Evolutionary conservation across 2,888 invertebrate genomes (phyloP), one percentile per base, ranked within the genome.

Genomic region (Mimumesa dahlbomi): DNA sequence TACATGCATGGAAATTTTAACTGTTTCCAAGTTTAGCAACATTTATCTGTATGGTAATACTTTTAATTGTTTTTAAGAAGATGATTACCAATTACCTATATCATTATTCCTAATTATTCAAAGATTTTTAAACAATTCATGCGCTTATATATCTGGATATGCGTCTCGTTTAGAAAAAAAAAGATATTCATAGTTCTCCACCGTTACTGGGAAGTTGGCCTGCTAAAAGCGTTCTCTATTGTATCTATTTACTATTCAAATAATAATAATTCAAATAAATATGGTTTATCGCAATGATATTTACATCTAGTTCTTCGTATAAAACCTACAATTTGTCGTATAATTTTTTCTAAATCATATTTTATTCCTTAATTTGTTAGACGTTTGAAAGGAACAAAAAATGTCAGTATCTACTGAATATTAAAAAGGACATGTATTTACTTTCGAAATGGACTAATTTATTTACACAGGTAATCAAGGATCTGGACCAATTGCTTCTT

Each of bases 241-340:
- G 83, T 88, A 86, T 82, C 83, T 82, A 85, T 81, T 84, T 84
- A 82, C 81, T 81, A 87, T 84, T 85, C 83, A 85, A 78, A 82
- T 85, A 78, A 84, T 85, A 78, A 84, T 79, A 85, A 85, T 84
- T 84, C 84, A 82, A 87, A 87, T 87, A 87, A 86, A 87, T 81
- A 85, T 87, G 85, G 78, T 87, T 87, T 86, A 86, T 79, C 73
- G 73, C 73, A 67, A 65, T 54, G 38, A 50, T 40, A 22, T 48
- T 13, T 11, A 9, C 25, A 6, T 25, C 25, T 25, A 7, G 19
- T 48, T 14, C 1, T n/a, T n/a, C n/a, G n/a, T n/a, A n/a, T n/a
- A n/a, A n/a, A n/a, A n/a, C n/a, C n/a, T n/a, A n/a, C n/a, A n/a
- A n/a, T n/a, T n/a, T n/a, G n/a, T n/a, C n/a, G n/a, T n/a, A n/a